Base-by-base conservation (phyloP, 2,888 invertebrate genomes). In the Drosophila barbarae region DNA sequence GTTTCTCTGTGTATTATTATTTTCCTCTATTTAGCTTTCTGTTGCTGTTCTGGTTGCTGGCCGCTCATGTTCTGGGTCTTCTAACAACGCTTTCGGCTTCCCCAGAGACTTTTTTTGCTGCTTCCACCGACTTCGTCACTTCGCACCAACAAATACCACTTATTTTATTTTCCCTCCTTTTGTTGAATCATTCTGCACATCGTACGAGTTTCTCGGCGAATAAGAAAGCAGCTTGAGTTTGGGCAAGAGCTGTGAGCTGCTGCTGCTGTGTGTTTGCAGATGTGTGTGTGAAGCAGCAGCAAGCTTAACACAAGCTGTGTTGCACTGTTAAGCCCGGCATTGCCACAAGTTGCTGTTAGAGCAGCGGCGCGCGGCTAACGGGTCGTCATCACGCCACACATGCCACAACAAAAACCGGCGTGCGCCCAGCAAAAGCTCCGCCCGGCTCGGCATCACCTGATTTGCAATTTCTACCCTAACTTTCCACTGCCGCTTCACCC, bases 401-500 rank as follows among this genome's bases (percentile, higher is more conserved):
- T 18, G 47, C 47, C 58, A 68, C 57, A 64, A 73, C 72, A 70
- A 69, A 74, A 21, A 46, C 21, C 36, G 52, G n/a, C 36, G 51
- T 51, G 55, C 26, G 23, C 61, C 61, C 61, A 53, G 52, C 23
- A 12, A 38, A 66, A 82, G 72, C 76, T 71, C 59, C 63, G 70
- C 77, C 78, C 75, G 79, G 74, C 49, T n/a, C 50, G 50, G 39
- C 51, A 87, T 87, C 87, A 87, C 87, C 87, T 87, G 87, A 87
- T 87, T 83, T 86, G 78, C 66, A 73, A 72, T 81, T 76, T 74
- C 72, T 84, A 82, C 66, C 85, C 77, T 76, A 74, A 77, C 78
- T 79, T 73, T 74, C 65, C 76, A 64, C 18, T 18, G 30, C 12
- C 30, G 30, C 30, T 30, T 30, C 13, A 30, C 46, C 46, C 59